A percentile compares a stretch with the other conserved stretches of the same genome.
These are phyloP conservation scores for Merluccius polli DNA, from an alignment of 2,797 vertebrate species.

Conservation along the genomic window DNA sequence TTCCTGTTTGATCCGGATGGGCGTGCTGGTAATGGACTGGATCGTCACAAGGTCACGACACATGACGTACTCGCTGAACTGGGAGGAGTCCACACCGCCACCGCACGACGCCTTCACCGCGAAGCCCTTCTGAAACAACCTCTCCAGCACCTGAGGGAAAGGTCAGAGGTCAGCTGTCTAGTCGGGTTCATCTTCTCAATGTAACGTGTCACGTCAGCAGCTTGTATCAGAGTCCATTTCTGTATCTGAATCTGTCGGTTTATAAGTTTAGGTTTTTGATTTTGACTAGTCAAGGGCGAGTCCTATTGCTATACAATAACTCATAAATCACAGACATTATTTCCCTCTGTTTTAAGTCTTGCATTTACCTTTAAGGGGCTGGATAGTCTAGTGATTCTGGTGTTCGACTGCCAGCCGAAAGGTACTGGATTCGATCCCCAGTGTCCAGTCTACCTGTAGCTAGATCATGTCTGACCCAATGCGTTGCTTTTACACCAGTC, in stretches of 20 bases:
- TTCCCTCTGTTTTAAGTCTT: not conserved
- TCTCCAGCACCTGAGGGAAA: conserved; percentile 81
- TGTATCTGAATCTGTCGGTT: no score
- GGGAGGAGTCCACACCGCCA: conserved; percentile 87
- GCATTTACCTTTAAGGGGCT: no score
- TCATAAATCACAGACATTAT: not conserved
- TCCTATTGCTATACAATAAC: not conserved
- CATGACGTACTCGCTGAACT: conserved; percentile 90
- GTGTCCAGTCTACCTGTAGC: no score
- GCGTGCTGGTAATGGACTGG: conserved; percentile 70
- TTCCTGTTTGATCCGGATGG: conserved; percentile 90
- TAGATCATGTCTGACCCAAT: no score
- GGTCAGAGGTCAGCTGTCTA: not conserved
- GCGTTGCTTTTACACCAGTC: no score
- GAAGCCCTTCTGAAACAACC: conserved; percentile 88
- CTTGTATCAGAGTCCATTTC: not conserved
- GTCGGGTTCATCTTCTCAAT: not conserved
- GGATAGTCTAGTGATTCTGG: no score
- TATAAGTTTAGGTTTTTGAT: not conserved
- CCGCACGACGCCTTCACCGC: conserved; percentile 81
- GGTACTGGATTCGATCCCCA: no score
- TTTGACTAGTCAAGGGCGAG: not conserved
- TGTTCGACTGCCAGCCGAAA: no score
- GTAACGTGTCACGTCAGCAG: no score
- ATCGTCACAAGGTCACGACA: conserved; percentile 77